Evolutionary conservation across 2,113 vertebrate genomes (phyloP).

Genomic region (Alligator mississippiensis): DNA sequence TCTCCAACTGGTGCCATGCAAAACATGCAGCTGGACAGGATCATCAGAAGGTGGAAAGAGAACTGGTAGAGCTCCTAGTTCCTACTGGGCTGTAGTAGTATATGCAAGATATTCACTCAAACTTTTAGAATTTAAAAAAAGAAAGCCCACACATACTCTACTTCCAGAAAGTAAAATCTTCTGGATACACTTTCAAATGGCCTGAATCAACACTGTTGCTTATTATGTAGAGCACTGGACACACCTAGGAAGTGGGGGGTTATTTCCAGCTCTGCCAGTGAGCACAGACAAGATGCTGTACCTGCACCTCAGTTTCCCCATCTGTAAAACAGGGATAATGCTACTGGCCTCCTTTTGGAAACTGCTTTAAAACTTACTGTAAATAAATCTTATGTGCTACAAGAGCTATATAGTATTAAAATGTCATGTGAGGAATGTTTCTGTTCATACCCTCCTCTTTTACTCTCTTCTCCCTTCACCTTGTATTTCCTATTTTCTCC

Average conservation of each 20-base stretch:
- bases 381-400: not conserved
- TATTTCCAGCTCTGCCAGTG: not conserved
- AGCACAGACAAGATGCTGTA: not conserved
- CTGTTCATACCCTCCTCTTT: not conserved
- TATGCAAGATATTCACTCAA: not conserved
- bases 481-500: not conserved
- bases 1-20: not conserved
- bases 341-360: not conserved
- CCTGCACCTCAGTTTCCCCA: not conserved
- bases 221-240: not conserved
- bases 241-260: not conserved
- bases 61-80: not conserved
- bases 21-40: no score
- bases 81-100: not conserved
- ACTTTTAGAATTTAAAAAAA: not conserved
- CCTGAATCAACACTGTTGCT: not conserved
- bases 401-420: no score
- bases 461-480: not conserved
- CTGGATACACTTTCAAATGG: not conserved
- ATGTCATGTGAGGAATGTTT: not conserved
- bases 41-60: no score
- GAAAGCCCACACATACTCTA: not conserved
- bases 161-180: not conserved
- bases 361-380: not conserved
- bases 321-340: not conserved